Percentiles rank a stretch among this genome's conserved stretches.
Evolutionary conservation across 1,140 invertebrate species (phyloP).

Genomic region (Calosoma granatense): DNA sequence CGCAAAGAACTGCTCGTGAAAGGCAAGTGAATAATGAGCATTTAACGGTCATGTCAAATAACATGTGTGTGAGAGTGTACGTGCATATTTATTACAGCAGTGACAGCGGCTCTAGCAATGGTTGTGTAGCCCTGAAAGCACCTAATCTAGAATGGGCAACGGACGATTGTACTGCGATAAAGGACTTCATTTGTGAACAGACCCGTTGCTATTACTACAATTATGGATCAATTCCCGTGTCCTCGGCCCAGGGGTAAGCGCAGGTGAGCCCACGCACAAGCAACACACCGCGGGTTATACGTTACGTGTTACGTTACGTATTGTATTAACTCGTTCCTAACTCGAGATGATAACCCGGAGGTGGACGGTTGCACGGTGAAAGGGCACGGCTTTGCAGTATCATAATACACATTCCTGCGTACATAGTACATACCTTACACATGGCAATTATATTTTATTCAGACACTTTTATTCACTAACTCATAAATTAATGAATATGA

Average conservation of each 20-base stretch:
- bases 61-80: too few relatives aligned
- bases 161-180: conserved; percentile 69
- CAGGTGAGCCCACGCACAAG: conserved; percentile 41
- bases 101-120: conserved; percentile 52
- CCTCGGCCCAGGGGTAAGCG: conserved; percentile 77
- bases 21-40: conserved; percentile 48
- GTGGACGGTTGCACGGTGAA: conserved; percentile 21
- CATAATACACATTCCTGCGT: too few relatives aligned
- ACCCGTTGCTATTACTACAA: conserved; percentile 84
- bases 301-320: too few relatives aligned
- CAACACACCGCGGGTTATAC: conserved; percentile 22
- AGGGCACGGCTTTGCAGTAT: conserved; percentile 16
- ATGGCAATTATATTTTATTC: too few relatives aligned
- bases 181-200: conserved; percentile 82
- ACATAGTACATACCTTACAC: conserved; percentile 6
- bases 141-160: conserved; percentile 68
- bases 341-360: conserved; percentile 4
- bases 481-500: too few relatives aligned
- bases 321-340: background rate
- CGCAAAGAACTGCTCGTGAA: conserved; percentile 62
- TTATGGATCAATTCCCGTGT: conserved; percentile 79
- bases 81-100: conserved; percentile 39
- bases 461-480: too few relatives aligned
- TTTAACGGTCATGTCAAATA: too few relatives aligned
- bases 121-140: conserved; percentile 63